phyloP scores from a whole-genome alignment of 2,888 invertebrate species.

The Andricus quercusramuli region DNA sequence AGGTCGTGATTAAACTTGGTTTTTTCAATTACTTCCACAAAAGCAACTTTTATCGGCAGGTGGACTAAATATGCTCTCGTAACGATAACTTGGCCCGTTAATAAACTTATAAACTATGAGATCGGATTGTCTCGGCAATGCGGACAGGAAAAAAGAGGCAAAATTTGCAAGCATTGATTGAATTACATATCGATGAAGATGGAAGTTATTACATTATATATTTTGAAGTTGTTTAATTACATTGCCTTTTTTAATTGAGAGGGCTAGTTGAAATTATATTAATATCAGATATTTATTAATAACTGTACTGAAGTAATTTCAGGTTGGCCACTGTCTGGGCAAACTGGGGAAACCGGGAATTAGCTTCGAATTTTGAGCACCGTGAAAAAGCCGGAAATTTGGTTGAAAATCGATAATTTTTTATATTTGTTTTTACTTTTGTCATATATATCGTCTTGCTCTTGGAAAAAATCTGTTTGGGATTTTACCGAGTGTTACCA shows the following conservation, averaged over 20 bases:
- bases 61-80: neutral
- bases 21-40: slow-evolving; percentile 7
- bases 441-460: too few species aligned
- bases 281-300: too few species aligned
- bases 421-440: too few species aligned
- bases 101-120: slow-evolving; percentile 23
- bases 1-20: neutral
- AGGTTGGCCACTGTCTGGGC: too few species aligned
- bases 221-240: neutral
- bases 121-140: slow-evolving; percentile 21
- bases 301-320: too few species aligned
- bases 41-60: neutral
- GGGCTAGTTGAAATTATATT: neutral
- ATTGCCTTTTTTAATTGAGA: neutral
- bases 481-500: too few species aligned
- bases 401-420: too few species aligned
- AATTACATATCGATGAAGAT: neutral
- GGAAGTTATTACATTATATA: neutral
- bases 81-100: slow-evolving; percentile 14
- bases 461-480: too few species aligned
- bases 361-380: too few species aligned
- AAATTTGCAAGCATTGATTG: neutral
- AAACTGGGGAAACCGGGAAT: too few species aligned
- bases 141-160: neutral
- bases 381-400: too few species aligned